Evolutionary conservation across 2,797 vertebrate species (phyloP), one percentile per base, ranked within the genome.

Genomic region (Danio choprae): DNA sequence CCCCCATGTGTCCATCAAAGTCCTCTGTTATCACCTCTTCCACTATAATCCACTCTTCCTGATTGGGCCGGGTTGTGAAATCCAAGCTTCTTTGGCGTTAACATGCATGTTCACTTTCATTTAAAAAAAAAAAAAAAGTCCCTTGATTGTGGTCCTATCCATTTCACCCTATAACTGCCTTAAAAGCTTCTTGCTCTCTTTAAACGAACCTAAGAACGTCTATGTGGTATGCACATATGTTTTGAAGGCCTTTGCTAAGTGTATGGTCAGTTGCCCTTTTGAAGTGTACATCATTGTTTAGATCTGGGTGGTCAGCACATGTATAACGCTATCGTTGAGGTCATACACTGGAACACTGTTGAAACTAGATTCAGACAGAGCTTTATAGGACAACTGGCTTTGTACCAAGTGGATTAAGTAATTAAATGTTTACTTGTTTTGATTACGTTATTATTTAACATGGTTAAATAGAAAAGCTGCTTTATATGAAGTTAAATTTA

Each of bases 251-350:
- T 65, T 63, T 46, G 8, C 16, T 55, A 38, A 67, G 69, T 72
- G 58, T 71, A 22, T 44, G 18, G 36, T 29, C 12, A 44, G 80
- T 58, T 77, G 53, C 15, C 22, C 4, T 85, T 89, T 88, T 73
- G 79, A 83, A 65, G 81, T 51, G 75, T 68, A 50, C 72, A 82
- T 65, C 41, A 56, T 81, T 87, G 65, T 84, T 84, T 85, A 90
- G 80, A 83, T 88, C 84, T 89, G 87, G 91, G 89, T 89, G 87
- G 90, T 88, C 92, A 90, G 90, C 91, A 84, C 29, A 29, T 1
- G 88, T 87, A 88, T 88, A 92, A 94, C 90, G 90, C 89, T 16
- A n/a, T 29, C 16, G 13, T 41, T 68, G 51, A 78, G 76, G 55
- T 78, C 55, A 78, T 78, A 22, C 4, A 11, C 48, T 69, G n/a